phyloP scores from a whole-genome alignment of 2,113 vertebrate genomes.

The Ellobius talpinus region DNA sequence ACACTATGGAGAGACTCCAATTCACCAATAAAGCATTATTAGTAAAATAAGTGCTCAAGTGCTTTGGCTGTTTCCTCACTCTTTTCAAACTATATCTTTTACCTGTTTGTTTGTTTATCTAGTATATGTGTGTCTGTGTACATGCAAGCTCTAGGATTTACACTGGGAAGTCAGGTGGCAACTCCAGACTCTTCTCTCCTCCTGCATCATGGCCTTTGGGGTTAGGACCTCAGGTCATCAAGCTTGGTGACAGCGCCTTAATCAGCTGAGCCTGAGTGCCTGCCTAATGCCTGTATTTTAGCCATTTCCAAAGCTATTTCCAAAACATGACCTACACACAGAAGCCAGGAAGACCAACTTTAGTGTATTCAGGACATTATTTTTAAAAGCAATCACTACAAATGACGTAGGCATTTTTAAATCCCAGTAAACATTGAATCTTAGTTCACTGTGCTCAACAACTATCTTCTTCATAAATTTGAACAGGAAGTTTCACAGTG shows the following conservation, averaged over 20 bases:
- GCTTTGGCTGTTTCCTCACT: neutral
- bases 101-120: neutral
- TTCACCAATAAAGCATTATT: neutral
- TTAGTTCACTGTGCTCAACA: neutral
- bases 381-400: conserved; percentile 34
- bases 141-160: neutral
- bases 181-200: neutral
- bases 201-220: neutral
- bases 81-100: neutral
- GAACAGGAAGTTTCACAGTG: neutral
- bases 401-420: conserved; percentile 20
- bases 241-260: neutral
- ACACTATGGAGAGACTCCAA: neutral
- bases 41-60: conserved; percentile 25
- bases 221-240: neutral
- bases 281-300: neutral
- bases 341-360: neutral
- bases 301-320: conserved; percentile 42
- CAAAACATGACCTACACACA: neutral
- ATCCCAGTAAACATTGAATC: conserved; percentile 32
- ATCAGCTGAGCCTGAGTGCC: neutral
- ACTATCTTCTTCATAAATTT: neutral
- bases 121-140: neutral
- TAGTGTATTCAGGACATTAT: neutral
- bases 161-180: neutral